These are phyloP conservation scores for Ciconia boyciana DNA, from an alignment of 2,113 vertebrate genomes.

Conservation along the genomic window DNA sequence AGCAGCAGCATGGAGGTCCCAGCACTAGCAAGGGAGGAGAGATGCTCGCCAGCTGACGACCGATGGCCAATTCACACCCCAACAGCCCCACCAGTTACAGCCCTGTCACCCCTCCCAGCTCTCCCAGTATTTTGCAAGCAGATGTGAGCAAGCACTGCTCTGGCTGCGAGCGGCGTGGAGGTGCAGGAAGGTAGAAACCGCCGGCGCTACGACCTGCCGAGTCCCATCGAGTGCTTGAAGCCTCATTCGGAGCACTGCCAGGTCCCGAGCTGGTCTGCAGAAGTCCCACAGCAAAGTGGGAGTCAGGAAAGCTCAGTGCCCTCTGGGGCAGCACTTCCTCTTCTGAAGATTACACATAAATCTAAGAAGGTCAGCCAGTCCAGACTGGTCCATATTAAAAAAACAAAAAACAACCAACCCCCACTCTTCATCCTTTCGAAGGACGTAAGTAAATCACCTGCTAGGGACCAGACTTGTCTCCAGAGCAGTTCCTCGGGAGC, in stretches of 20 bases:
- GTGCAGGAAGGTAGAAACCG: rapidly evolving
- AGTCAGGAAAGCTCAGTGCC: not conserved
- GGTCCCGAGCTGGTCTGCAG: not conserved
- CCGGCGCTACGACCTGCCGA: rapidly evolving
- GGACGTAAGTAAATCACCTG: not conserved
- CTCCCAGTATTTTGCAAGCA: not conserved
- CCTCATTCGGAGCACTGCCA: rapidly evolving
- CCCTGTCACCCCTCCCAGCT: rapidly evolving
- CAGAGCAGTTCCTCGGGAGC: not conserved
- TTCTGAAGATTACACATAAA: not conserved
- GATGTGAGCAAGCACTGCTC: not conserved
- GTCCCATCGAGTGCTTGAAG: rapidly evolving
- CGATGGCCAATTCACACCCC: rapidly evolving
- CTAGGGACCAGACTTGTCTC: not conserved
- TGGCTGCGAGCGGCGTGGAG: not conserved
- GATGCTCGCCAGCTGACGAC: not conserved
- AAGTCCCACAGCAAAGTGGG: not conserved
- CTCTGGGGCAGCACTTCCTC: not conserved
- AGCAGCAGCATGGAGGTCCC: not conserved
- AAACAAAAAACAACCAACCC: not conserved
- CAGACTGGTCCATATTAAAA: not conserved
- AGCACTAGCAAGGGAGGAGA: not conserved
- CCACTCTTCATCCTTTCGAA: not conserved
- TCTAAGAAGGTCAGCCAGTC: not conserved
- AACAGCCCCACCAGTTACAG: not conserved